These are phyloP conservation scores for Tachina fera DNA, from an alignment of 2,888 invertebrate species.

Conservation along the genomic window DNA sequence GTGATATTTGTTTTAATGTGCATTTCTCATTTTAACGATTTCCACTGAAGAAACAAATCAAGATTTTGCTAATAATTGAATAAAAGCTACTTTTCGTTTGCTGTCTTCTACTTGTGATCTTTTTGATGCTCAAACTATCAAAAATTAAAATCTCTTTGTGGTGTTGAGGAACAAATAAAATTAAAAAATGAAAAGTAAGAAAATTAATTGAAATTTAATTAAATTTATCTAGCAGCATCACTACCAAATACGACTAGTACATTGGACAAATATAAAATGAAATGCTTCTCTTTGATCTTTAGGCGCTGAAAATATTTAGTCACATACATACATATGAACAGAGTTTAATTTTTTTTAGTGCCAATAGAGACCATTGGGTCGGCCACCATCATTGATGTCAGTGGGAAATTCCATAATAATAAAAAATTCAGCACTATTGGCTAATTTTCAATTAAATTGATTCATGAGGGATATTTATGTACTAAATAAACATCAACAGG, in stretches of 20 bases:
- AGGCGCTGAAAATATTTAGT: constrained; percentile 54
- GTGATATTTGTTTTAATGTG: constrained; percentile 7
- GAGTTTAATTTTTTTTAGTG: not conserved
- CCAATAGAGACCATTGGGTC: constrained; percentile 22
- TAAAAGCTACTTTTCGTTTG: constrained; percentile 34
- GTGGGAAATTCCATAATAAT: constrained; percentile 37
- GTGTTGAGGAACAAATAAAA: constrained; percentile 44
- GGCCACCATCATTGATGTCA: constrained; percentile 48
- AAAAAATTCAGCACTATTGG: constrained; percentile 32
- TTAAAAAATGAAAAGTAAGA: constrained; percentile 38
- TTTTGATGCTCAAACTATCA: constrained; percentile 64
- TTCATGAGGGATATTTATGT: not conserved
- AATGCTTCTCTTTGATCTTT: constrained; percentile 71
- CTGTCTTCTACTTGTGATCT: constrained; percentile 54
- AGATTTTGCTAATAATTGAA: constrained; percentile 54
- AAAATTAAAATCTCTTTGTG: constrained; percentile 68
- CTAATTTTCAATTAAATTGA: constrained; percentile 32
- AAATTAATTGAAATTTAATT: constrained; percentile 71
- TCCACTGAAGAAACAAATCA: constrained; percentile 26
- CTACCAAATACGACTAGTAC: constrained; percentile 6
- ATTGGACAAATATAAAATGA: constrained; percentile 50
- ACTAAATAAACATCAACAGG: not conserved
- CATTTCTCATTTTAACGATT: constrained; percentile 36
- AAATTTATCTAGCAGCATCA: constrained; percentile 56
- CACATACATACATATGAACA: not conserved